Conservation (phyloP, 2,888 invertebrate genomes). For the Nymphalis urticae region DNA sequence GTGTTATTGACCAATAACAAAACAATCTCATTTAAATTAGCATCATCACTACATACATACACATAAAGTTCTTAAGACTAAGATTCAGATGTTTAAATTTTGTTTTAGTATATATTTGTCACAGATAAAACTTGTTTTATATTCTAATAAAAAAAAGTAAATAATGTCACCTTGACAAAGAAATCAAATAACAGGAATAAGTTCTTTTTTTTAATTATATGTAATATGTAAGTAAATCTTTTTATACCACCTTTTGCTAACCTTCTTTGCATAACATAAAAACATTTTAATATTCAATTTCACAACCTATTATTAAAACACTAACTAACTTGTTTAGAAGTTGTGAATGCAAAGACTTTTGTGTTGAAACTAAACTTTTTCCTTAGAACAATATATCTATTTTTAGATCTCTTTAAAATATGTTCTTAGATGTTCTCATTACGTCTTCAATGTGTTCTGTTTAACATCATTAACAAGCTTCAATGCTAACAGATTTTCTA, state of each 20-base stretch:
- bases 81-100: too few relatives aligned
- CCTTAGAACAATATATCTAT: constrained; percentile 35
- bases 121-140: neutral
- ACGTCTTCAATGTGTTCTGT: constrained; percentile 37
- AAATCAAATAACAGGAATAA: neutral
- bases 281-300: constrained; percentile 21
- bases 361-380: constrained; percentile 35
- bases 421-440: constrained; percentile 39
- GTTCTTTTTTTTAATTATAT: neutral
- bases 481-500: constrained; percentile 38
- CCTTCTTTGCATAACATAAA: constrained; percentile 35
- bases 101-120: too few relatives aligned
- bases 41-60: too few relatives aligned
- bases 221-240: neutral
- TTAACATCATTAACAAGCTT: constrained; percentile 33
- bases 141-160: neutral
- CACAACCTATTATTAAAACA: neutral
- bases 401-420: constrained; percentile 39
- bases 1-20: too few relatives aligned
- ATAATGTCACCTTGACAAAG: neutral
- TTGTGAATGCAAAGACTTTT: neutral
- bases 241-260: constrained; percentile 27
- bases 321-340: neutral
- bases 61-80: too few relatives aligned
- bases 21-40: too few relatives aligned